Evolutionary conservation across 1,140 invertebrate species (phyloP), one percentile per base, ranked within the genome.

Genomic region (Apocrypta bakeri): DNA sequence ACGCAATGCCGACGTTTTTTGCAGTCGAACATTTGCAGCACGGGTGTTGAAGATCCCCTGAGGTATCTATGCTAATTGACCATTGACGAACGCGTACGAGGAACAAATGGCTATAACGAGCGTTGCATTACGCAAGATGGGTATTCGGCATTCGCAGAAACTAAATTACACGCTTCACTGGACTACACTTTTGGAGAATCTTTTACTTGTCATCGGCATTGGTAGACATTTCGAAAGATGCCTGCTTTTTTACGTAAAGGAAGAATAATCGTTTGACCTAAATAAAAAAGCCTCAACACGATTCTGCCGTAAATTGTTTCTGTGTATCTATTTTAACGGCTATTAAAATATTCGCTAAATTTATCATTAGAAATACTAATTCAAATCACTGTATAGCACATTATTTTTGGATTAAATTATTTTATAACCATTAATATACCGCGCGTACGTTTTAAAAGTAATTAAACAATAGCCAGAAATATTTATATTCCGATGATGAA

Each of bases 101-200:
- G 48, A 56, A 17, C 17, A 56, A n/a, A n/a, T n/a, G n/a, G n/a
- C n/a, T n/a, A n/a, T n/a, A n/a, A n/a, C n/a, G n/a, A n/a, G n/a
- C n/a, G n/a, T n/a, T n/a, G 17, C 3, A n/a, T 73, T 73, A 48
- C 71, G 71, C 71, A 73, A 73, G 48, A 2, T 0, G 21, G 7
- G 48, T 56, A 17, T n/a, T 56, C 48, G 48, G 21, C 37, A 40
- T 17, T 9, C 40, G 9, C 56, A 25, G 25, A 75, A 75, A 63
- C 48, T 31, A 75, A 61, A 75, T 75, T 75, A 75, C 48, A 40
- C 73, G 73, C 72, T 74, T 31, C 40, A 40, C 11, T 24, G 69
- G 33, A 24, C n/a, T n/a, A n/a, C 64, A 25, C 25, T 56, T n/a
- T 56, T 2, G 42, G 42, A 17, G 11, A 48, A 48, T 48, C 14